Evolutionary conservation across 2,888 invertebrate genomes (phyloP).

Genomic region (Polydesmus complanatus): DNA sequence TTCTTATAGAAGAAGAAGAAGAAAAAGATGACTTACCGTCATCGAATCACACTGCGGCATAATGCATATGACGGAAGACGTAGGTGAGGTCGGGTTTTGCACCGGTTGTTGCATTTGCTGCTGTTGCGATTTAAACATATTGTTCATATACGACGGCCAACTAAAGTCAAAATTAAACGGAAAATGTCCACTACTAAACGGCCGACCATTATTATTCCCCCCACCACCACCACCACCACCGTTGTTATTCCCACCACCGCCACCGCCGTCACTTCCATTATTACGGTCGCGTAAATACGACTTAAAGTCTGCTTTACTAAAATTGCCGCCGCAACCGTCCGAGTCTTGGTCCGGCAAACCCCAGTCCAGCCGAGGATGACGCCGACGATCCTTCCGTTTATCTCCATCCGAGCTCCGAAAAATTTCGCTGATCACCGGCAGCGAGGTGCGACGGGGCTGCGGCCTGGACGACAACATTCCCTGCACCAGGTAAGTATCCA

Average conservation of each 20-base stretch:
- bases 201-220: background rate
- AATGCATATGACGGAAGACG: slow-evolving; percentile 10
- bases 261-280: background rate
- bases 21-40: slow-evolving; percentile 5
- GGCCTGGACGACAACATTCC: slow-evolving; percentile 11
- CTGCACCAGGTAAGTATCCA: background rate
- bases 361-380: slow-evolving; percentile 8
- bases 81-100: background rate
- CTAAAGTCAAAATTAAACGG: background rate
- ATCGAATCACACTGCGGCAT: slow-evolving; percentile 10
- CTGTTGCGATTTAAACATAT: background rate
- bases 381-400: background rate
- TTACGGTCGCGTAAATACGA: background rate
- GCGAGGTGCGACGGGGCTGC: slow-evolving; percentile 9
- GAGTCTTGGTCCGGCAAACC: slow-evolving; percentile 1
- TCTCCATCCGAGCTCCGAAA: slow-evolving; percentile 2
- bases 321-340: background rate
- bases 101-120: background rate
- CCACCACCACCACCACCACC: background rate
- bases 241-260: background rate
- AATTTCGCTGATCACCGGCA: slow-evolving; percentile 9
- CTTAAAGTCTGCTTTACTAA: no score
- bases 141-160: background rate
- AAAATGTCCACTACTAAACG: background rate
- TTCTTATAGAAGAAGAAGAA: no score